These are phyloP conservation scores for Trichonephila inaurata DNA, from an alignment of 1,140 invertebrate species.

Conservation along the genomic window DNA sequence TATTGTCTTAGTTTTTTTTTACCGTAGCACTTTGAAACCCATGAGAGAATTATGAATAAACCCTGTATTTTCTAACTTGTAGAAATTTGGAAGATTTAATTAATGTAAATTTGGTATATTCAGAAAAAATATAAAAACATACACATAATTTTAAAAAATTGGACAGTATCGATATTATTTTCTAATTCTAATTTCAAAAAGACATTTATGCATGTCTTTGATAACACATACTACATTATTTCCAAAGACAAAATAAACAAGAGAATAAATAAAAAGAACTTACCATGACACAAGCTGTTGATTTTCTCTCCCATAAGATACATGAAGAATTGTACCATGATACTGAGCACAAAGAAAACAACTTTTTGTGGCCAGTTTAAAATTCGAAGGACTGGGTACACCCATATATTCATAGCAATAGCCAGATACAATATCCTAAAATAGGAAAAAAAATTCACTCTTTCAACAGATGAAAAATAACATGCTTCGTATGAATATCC, in stretches of 20 bases:
- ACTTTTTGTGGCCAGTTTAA: constrained; percentile 86
- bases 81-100: too few relatives aligned
- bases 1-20: too few relatives aligned
- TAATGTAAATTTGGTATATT: too few relatives aligned
- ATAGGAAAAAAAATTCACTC: constrained; percentile 84
- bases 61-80: too few relatives aligned
- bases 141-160: too few relatives aligned
- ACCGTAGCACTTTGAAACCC: too few relatives aligned
- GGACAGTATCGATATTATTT: too few relatives aligned
- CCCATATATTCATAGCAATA: constrained; percentile 86
- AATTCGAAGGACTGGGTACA: constrained; percentile 91
- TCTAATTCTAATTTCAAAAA: too few relatives aligned
- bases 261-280: not conserved
- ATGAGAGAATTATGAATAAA: too few relatives aligned
- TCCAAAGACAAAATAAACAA: not conserved
- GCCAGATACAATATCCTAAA: constrained; percentile 83
- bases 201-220: too few relatives aligned
- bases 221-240: too few relatives aligned
- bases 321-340: constrained; percentile 78
- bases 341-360: constrained; percentile 86
- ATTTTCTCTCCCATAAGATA: constrained; percentile 51
- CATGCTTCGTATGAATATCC: not conserved
- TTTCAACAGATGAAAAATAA: constrained; percentile 81
- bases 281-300: constrained; percentile 35
- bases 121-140: too few relatives aligned